phyloP scores from a whole-genome alignment of 1,140 invertebrate genomes.

The Formica selysi region DNA sequence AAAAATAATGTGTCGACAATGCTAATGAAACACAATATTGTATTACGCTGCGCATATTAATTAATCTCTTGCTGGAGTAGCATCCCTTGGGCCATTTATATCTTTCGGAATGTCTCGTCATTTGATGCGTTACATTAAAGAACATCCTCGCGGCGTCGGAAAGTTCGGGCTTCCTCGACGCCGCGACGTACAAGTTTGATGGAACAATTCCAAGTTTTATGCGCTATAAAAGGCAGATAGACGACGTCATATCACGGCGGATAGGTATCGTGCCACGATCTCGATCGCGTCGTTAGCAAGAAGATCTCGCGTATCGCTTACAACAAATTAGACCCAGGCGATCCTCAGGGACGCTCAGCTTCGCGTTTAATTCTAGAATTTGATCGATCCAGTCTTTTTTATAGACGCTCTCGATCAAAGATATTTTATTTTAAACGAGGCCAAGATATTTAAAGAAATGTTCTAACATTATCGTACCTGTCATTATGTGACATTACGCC shows the following conservation, averaged over 20 bases:
- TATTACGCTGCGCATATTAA: slow-evolving; percentile 58
- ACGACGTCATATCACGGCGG: slow-evolving; percentile 36
- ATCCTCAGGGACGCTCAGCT: background rate
- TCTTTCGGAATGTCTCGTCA: slow-evolving; percentile 50
- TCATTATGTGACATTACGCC: background rate
- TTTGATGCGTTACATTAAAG: slow-evolving; percentile 50
- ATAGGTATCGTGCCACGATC: slow-evolving; percentile 32
- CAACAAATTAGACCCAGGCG: slow-evolving; percentile 37
- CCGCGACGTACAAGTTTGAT: slow-evolving; percentile 51
- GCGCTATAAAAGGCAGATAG: slow-evolving; percentile 52
- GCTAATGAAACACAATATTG: slow-evolving; percentile 22
- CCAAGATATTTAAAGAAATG: background rate
- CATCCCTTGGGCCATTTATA: slow-evolving; percentile 19
- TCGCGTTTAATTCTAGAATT: background rate
- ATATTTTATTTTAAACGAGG: background rate
- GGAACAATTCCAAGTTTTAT: slow-evolving; percentile 57
- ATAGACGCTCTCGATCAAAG: background rate
- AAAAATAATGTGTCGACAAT: background rate
- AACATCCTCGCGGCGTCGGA: slow-evolving; percentile 34
- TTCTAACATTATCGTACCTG: too few species aligned
- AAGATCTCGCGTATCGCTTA: background rate
- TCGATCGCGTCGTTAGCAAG: slow-evolving; percentile 44
- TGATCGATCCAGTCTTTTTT: background rate
- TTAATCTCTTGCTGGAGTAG: slow-evolving; percentile 20
- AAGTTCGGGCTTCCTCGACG: slow-evolving; percentile 61